Evolutionary conservation across 1,140 invertebrate genomes (phyloP), one percentile per base, ranked within the genome.

Genomic region (Teleopsis dalmanni): DNA sequence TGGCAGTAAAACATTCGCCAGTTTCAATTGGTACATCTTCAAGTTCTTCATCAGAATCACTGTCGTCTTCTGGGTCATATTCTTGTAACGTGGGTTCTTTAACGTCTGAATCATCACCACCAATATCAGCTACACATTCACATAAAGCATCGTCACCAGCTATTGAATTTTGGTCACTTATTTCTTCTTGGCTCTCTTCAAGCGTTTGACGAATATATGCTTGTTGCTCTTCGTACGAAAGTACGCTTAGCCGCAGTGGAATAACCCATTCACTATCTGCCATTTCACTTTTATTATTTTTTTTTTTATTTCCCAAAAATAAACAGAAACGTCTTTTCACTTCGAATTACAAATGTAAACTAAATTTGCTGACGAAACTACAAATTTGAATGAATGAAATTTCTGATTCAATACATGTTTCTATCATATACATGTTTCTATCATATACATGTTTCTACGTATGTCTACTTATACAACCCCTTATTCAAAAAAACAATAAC

Each of bases 251-350:
- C 21, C 21, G 37, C 13, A n/a, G 22, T 21, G 37, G 16, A 40
- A 19, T 40, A 40, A 40, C 14, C 37, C 37, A 40, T 40, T 40
- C 37, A 40, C 37, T 19, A 40, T 40, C 37, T 40, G 37, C 37
- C 37, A 40, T 40, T 40, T 40, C 33, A 34, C 33, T 34, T n/a
- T n/a, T n/a, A n/a, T n/a, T n/a, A n/a, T n/a, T n/a, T 34, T 34
- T 34, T 34, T 34, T 34, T 34, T 34, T 34, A 4, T 34, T 34
- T 34, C 4, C 33, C 13, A 13, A 34, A 34, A 34, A 34, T 34
- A 34, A 34, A 34, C 33, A 34, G 33, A 34, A 34, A 34, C 33
- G 33, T 34, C 4, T 34, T 34, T 34, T 34, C 33, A 34, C 33
- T 34, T 34, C 33, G 33, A 34, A 34, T 34, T 16, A 34, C 33